These are phyloP conservation scores for Cinara cedri DNA, from an alignment of 2,888 invertebrate species.

Conservation along the genomic window DNA sequence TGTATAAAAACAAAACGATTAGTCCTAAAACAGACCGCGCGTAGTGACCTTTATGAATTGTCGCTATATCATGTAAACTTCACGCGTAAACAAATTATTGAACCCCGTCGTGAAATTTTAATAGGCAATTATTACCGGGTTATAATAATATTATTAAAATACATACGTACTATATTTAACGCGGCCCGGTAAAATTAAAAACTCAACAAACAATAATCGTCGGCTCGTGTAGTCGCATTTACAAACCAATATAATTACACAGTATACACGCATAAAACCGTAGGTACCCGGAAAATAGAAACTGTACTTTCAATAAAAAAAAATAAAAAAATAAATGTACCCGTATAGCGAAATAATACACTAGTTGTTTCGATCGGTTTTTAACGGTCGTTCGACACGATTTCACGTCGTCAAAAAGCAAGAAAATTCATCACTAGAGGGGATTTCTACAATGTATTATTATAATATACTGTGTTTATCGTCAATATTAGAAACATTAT, in stretches of 20 bases:
- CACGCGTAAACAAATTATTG: too few species aligned
- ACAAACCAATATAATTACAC: too few species aligned
- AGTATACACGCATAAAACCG: not conserved
- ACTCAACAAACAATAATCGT: not conserved
- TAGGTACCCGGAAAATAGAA: too few species aligned
- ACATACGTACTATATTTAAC: not conserved
- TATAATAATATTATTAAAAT: constrained; percentile 1
- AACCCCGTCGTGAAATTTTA: too few species aligned
- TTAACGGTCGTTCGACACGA: constrained; percentile 34
- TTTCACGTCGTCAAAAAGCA: constrained; percentile 10
- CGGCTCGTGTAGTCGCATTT: not conserved
- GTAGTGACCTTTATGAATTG: too few species aligned
- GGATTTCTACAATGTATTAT: not conserved
- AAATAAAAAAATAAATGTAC: not conserved
- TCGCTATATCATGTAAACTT: too few species aligned
- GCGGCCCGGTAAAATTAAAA: not conserved
- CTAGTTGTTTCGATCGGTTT: constrained; percentile 6
- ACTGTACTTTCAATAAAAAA: not conserved
- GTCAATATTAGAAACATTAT: not conserved
- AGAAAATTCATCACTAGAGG: constrained; percentile 23
- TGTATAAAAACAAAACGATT: too few species aligned
- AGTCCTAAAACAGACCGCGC: too few species aligned
- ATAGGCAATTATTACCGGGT: not conserved
- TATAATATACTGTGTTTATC: not conserved
- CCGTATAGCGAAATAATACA: not conserved